Evolutionary conservation across 2,888 invertebrate genomes (phyloP), one percentile per base, ranked within the genome.

Genomic region (Aporophyla lueneburgensis): DNA sequence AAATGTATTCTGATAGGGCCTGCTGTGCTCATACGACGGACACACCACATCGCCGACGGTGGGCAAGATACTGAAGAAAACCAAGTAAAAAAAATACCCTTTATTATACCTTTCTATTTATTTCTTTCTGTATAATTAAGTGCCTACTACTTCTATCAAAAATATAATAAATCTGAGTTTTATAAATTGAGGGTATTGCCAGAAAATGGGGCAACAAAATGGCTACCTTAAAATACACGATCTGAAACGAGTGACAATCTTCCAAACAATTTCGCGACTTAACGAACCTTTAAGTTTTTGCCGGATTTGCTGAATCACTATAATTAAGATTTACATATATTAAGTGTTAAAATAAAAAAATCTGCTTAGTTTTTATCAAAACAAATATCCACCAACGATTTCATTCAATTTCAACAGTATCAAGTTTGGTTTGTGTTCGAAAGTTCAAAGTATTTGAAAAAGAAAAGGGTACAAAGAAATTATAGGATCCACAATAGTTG

Each of bases 171-270:
- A 59, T 54, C 12, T 24, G 14, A 66, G 33, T 59, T 58, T 53
- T 63, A 6, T 0, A 24, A 33, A 27, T 58, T 58, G 5, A 40
- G 7, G 27, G 46, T 21, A 21, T n/a, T 21, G 56, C 33, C 56
- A 75, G 16, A 69, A 66, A 76, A 62, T 65, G n/a, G 19, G 19
- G 2, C 49, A 40, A 2, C 6, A 46, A 53, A 81, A 70, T 70
- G 33, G 6, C 14, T n/a, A 58, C 49, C 63, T 78, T 58, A 73
- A 82, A 76, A 54, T n/a, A 51, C 9, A 59, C 24, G 43, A 51
- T 14, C 62, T 24, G 49, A 54, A 54, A 59, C 43, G 66, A 33
- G 61, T 51, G 24, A 54, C 46, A 74, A 67, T 68, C n/a, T 51
- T 49, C 46, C 46, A 27, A 69, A 69, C 21, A 69, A 71, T 51